phyloP scores from a whole-genome alignment of 2,797 vertebrate genomes.

The Tachyglossus aculeatus region DNA sequence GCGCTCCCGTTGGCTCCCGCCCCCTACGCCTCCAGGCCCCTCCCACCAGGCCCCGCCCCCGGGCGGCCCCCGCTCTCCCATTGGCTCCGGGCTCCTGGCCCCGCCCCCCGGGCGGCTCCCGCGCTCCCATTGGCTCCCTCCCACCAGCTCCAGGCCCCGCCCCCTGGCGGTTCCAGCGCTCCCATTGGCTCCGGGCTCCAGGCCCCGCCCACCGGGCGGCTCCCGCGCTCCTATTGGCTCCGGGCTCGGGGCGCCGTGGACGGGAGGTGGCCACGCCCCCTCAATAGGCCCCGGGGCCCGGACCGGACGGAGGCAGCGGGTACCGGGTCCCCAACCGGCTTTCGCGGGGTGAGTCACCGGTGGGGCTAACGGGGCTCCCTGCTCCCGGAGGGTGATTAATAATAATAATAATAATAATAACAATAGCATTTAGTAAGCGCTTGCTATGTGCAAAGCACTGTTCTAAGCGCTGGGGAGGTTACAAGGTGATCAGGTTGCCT shows the following conservation, averaged over 20 bases:
- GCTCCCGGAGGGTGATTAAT: too few species aligned
- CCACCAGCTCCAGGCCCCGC: conserved; percentile 38
- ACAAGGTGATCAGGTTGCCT: too few species aligned
- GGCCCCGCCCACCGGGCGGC: conserved; percentile 32
- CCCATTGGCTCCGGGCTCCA: background rate
- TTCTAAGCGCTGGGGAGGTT: too few species aligned
- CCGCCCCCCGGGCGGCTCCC: conserved; percentile 38
- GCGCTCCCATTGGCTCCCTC: background rate
- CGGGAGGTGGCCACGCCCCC: conserved; percentile 43
- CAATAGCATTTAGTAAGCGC: too few species aligned
- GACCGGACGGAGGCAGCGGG: conserved; percentile 30
- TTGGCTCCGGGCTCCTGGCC: conserved; percentile 35
- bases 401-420: too few species aligned
- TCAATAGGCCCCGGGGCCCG: conserved; percentile 16
- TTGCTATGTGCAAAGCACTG: too few species aligned
- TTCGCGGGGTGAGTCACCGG: background rate
- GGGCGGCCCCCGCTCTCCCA: too few species aligned
- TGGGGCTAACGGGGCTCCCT: background rate
- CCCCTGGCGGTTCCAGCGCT: conserved; percentile 30
- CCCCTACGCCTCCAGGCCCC: background rate
- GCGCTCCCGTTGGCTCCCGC: too few species aligned
- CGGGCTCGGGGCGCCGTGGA: conserved; percentile 9
- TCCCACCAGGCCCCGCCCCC: too few species aligned
- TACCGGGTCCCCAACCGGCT: background rate
- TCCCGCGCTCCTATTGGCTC: conserved; percentile 2